Evolutionary conservation across 2,888 invertebrate genomes (phyloP).

Genomic region (Oxytorus armatus): DNA sequence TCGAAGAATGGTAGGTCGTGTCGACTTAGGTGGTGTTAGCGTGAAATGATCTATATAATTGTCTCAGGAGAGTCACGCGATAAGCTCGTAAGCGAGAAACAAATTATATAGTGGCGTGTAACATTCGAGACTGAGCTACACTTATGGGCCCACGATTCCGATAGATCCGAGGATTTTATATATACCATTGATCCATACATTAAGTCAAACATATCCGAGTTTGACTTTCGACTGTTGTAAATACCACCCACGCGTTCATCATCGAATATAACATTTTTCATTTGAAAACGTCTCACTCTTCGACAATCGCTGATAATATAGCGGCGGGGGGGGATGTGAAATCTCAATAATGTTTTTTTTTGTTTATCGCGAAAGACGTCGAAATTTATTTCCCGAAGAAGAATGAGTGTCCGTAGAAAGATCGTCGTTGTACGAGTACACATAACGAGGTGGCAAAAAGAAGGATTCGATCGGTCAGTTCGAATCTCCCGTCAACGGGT

Average conservation of each 20-base stretch:
- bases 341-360: background rate
- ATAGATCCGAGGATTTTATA: conserved; percentile 25
- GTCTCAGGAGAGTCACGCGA: conserved; percentile 33
- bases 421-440: background rate
- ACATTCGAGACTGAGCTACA: conserved; percentile 25
- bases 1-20: background rate
- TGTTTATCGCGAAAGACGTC: background rate
- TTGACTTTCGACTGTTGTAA: conserved; percentile 1
- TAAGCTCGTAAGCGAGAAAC: conserved; percentile 39
- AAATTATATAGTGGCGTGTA: conserved; percentile 26
- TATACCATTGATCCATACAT: conserved; percentile 5
- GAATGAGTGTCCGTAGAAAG: background rate
- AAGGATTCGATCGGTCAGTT: conserved; percentile 28
- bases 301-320: background rate
- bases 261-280: conserved; percentile 3
- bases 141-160: conserved; percentile 6
- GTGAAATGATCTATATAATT: background rate
- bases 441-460: background rate
- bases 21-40: background rate
- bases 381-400: background rate
- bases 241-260: conserved; percentile 4
- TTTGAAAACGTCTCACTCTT: background rate
- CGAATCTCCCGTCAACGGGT: conserved; percentile 24
- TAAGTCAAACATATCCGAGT: background rate
- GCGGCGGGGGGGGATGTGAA: no score